A percentile compares a stretch with the other conserved stretches of the same genome.
Conservation (phyloP, 2,113 vertebrate genomes). For the western clawed frog (Xenopus tropicalis) region UCB_Xtro_10.0 CM004449.2:89554001-89554500, state of each 20-base stretch:
- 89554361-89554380: no score
- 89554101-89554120: slow-evolving; percentile 25
- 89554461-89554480: no score
- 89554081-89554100: slow-evolving; percentile 57
- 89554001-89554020: background rate
- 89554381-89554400: no score
- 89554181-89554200: slow-evolving; percentile 66
- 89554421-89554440: no score
- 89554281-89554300: slow-evolving; percentile 4
- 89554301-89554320: slow-evolving; percentile 68
- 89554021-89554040: slow-evolving; percentile 44
- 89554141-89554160: slow-evolving; percentile 66
- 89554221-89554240: slow-evolving; percentile 92
- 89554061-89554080: slow-evolving; percentile 60
- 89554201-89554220: slow-evolving; percentile 89
- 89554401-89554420: no score
- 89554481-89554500: no score
- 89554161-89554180: slow-evolving; percentile 66
- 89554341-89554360: no score
- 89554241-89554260: slow-evolving; percentile 40
- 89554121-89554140: slow-evolving; percentile 58
- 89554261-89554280: slow-evolving; percentile 1
- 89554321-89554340: slow-evolving; percentile 51
- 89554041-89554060: slow-evolving; percentile 48
- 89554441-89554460: no score